phyloP scores from a whole-genome alignment of 1,140 invertebrate genomes.

The Halictus rubicundus region DNA sequence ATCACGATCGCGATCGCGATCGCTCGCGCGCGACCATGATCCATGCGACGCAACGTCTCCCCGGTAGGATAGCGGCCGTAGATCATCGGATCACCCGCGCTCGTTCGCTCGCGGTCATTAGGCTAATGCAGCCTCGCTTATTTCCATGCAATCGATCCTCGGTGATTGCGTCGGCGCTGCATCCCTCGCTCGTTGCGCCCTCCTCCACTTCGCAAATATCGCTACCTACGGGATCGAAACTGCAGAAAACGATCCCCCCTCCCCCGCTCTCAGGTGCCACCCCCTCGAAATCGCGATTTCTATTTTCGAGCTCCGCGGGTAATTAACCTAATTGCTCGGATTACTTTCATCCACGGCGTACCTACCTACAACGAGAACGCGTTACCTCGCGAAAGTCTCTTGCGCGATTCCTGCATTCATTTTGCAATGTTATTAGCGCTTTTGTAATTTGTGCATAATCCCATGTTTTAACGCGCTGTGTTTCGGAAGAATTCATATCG shows the following conservation, averaged over 20 bases:
- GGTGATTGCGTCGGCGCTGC: slow-evolving; percentile 45
- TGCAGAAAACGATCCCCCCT: too few species aligned
- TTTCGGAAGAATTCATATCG: too few species aligned
- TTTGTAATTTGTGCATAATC: too few species aligned
- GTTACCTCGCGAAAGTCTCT: not conserved
- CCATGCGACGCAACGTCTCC: slow-evolving; percentile 37
- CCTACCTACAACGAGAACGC: not conserved
- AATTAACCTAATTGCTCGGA: not conserved
- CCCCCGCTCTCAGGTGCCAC: too few species aligned
- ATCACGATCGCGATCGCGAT: slow-evolving; percentile 47
- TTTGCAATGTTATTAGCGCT: too few species aligned
- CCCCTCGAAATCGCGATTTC: not conserved
- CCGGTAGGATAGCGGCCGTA: slow-evolving; percentile 50
- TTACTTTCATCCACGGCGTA: not conserved
- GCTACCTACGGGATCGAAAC: too few species aligned
- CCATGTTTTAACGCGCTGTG: too few species aligned
- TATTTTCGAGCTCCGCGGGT: not conserved
- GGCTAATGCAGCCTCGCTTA: slow-evolving; percentile 61
- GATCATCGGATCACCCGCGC: slow-evolving; percentile 63
- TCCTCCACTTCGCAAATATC: not conserved
- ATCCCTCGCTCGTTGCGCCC: not conserved
- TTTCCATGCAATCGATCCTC: slow-evolving; percentile 60
- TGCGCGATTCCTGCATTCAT: too few species aligned
- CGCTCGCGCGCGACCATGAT: slow-evolving; percentile 37
- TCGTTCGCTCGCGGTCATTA: slow-evolving; percentile 59